These are phyloP conservation scores for Rhizomys pruinosus DNA, from an alignment of 2,113 vertebrate species.

Conservation along the genomic window DNA sequence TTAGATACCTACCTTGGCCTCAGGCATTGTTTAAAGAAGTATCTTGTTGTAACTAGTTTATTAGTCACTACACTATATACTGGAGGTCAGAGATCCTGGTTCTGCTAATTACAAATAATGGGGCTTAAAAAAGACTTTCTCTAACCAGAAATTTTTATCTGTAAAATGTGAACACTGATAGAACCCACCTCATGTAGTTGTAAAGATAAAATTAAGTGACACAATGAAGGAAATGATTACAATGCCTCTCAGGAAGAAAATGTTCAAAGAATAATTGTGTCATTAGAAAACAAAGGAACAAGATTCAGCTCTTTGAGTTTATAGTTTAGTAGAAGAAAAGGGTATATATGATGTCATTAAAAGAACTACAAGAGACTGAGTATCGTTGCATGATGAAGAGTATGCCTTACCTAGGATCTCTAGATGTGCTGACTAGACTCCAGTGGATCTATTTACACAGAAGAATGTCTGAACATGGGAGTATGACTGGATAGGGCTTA, in stretches of 20 bases:
- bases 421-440: too few relatives aligned
- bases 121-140: background rate
- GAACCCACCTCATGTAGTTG: background rate
- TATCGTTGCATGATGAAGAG: too few relatives aligned
- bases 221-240: slow-evolving; percentile 1
- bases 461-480: too few relatives aligned
- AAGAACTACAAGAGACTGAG: too few relatives aligned
- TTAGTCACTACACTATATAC: background rate
- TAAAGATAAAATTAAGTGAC: background rate
- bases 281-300: background rate
- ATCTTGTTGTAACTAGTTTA: too few relatives aligned
- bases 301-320: background rate
- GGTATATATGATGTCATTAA: too few relatives aligned
- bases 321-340: background rate
- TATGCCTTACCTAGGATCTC: too few relatives aligned
- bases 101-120: background rate
- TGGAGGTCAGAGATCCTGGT: background rate
- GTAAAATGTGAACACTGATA: background rate
- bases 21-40: background rate
- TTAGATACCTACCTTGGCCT: background rate
- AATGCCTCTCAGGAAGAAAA: background rate
- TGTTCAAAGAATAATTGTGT: background rate
- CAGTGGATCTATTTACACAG: too few relatives aligned
- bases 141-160: background rate
- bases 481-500: too few relatives aligned